A percentile compares a stretch with the other conserved stretches of the same genome.
phyloP scores from a whole-genome alignment of 2,888 invertebrate genomes.

The Bellardia bayeri region DNA sequence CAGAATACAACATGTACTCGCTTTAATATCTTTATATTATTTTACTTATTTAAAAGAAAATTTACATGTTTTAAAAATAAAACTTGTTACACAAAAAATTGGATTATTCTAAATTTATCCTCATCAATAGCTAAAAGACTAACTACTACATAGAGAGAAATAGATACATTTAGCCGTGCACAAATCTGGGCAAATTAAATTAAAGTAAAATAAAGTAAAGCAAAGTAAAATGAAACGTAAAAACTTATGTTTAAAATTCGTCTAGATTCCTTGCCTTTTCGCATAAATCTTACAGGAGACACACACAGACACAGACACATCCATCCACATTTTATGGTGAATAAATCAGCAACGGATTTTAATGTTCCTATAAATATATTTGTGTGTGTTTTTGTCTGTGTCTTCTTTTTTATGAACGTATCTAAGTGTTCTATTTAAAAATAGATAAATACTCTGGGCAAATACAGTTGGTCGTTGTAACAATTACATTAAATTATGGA shows the following conservation, averaged over 20 bases:
- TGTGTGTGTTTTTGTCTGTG: background rate
- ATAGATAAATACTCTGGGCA: slow-evolving; percentile 50
- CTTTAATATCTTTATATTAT: background rate
- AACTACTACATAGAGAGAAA: background rate
- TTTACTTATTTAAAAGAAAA: slow-evolving; percentile 32
- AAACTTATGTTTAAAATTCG: slow-evolving; percentile 29
- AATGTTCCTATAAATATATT: background rate
- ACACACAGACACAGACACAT: background rate
- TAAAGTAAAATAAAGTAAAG: slow-evolving; percentile 45
- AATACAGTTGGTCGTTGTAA: slow-evolving; percentile 43
- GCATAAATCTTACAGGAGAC: slow-evolving; percentile 53
- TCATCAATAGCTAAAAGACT: slow-evolving; percentile 50
- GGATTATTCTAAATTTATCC: slow-evolving; percentile 66
- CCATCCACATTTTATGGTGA: slow-evolving; percentile 16
- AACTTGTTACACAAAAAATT: slow-evolving; percentile 55
- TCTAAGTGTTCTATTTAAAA: slow-evolving; percentile 42
- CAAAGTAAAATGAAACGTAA: background rate
- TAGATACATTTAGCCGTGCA: slow-evolving; percentile 4
- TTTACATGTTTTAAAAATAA: slow-evolving; percentile 49
- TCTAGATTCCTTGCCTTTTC: slow-evolving; percentile 47
- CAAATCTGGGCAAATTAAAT: slow-evolving; percentile 64
- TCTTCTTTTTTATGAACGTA: background rate
- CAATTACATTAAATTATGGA: slow-evolving; percentile 40
- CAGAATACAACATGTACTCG: background rate
- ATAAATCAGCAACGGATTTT: slow-evolving; percentile 36